These are phyloP conservation scores for Diabrotica undecimpunctata DNA, from an alignment of 1,140 invertebrate species.

Conservation along the genomic window DNA sequence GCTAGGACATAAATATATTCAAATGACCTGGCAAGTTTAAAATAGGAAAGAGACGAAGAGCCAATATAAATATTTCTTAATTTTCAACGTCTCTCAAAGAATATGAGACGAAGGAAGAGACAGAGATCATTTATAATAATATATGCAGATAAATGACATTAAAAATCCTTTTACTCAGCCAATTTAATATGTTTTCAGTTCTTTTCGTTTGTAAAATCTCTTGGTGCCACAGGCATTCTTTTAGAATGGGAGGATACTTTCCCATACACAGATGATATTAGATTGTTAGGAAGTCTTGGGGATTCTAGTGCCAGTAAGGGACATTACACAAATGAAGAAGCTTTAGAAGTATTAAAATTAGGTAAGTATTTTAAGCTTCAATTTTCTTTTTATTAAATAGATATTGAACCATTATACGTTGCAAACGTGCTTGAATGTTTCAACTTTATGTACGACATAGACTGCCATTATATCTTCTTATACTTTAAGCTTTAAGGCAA, in stretches of 20 bases:
- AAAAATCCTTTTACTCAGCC: neutral
- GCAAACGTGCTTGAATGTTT: no score
- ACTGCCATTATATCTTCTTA: no score
- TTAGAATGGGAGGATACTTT: slow-evolving; percentile 94
- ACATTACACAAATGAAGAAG: slow-evolving; percentile 50
- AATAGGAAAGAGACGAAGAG: no score
- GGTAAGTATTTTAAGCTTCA: neutral
- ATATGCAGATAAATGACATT: neutral
- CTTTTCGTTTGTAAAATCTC: slow-evolving; percentile 56
- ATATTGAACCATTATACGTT: no score
- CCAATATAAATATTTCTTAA: no score
- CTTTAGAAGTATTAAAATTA: slow-evolving; percentile 20
- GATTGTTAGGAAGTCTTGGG: slow-evolving; percentile 56
- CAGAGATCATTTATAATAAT: neutral
- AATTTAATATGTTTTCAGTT: slow-evolving; percentile 48
- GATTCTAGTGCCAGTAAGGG: slow-evolving; percentile 46
- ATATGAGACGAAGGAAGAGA: no score
- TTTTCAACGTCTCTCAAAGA: no score
- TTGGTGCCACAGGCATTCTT: slow-evolving; percentile 78
- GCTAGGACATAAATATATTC: no score
- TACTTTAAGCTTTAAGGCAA: no score
- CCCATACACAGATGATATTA: slow-evolving; percentile 70
- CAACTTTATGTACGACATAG: no score
- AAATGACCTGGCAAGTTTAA: no score
- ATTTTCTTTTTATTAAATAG: no score